phyloP scores from a whole-genome alignment of 2,888 invertebrate species.

The Onthophagus sagittarius region DNA sequence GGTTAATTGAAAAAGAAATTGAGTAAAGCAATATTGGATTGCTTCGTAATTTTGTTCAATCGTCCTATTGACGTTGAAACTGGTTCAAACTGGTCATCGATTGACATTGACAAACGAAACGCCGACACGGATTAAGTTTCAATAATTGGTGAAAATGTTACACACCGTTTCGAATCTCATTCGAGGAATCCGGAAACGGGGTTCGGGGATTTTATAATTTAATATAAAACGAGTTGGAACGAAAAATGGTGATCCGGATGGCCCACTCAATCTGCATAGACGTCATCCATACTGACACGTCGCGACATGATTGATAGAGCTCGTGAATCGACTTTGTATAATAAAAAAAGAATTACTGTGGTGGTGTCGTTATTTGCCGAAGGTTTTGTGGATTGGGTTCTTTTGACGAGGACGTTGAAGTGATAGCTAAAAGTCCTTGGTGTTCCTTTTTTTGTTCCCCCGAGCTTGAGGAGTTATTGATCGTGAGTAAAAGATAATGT shows the following conservation, averaged over 20 bases:
- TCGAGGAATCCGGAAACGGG: background rate
- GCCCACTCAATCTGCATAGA: slow-evolving; percentile 28
- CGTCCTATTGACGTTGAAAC: background rate
- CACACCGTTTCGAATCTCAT: background rate
- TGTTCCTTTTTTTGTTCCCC: background rate
- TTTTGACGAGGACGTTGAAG: background rate
- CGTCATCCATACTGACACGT: slow-evolving; percentile 26
- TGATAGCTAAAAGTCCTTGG: background rate
- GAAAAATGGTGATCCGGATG: slow-evolving; percentile 1
- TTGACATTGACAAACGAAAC: background rate
- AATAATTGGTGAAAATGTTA: background rate
- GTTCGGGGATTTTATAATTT: background rate
- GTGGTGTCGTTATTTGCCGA: background rate
- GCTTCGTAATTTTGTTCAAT: background rate
- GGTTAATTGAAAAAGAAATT: background rate
- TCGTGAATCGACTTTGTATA: slow-evolving; percentile 24
- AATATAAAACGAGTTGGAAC: slow-evolving; percentile 5
- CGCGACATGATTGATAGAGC: slow-evolving; percentile 29
- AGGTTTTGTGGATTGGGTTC: background rate
- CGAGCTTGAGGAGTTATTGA: background rate
- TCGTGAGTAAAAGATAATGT: background rate
- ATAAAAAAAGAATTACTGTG: slow-evolving; percentile 6
- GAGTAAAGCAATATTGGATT: background rate
- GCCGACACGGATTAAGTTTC: background rate
- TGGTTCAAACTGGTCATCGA: background rate